These are phyloP conservation scores for Melanostigma gelatinosum DNA, from an alignment of 2,113 vertebrate genomes.

Conservation along the genomic window DNA sequence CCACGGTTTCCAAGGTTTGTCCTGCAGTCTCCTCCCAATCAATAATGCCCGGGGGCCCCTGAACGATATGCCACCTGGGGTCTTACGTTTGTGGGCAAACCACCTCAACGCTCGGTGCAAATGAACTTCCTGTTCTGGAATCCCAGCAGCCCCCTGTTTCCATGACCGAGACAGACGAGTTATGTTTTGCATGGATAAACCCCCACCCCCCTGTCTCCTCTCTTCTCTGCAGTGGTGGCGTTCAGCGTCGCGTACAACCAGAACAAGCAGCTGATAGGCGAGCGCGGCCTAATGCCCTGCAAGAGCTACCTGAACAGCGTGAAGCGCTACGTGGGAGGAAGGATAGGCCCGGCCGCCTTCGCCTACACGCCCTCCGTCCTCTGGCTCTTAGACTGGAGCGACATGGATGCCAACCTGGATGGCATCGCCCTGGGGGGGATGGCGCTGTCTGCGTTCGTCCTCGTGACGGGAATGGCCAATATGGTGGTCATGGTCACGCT, in stretches of 20 bases:
- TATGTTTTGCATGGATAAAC: no score
- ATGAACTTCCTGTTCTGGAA: no score
- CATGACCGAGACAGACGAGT: no score
- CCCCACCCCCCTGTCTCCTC: background rate
- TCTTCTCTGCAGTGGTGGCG: constrained; percentile 85
- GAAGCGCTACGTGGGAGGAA: constrained; percentile 87
- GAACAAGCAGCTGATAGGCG: constrained; percentile 95
- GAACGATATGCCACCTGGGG: no score
- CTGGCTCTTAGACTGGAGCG: constrained; percentile 92
- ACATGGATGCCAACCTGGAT: constrained; percentile 90
- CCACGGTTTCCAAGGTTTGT: no score
- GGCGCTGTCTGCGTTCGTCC: constrained; percentile 83
- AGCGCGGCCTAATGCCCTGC: constrained; percentile 89
- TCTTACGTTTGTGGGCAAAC: no score
- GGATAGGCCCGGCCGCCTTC: constrained; percentile 81
- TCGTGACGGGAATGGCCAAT: constrained; percentile 90
- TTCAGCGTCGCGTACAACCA: constrained; percentile 91
- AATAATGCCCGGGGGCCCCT: no score
- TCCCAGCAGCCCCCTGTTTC: no score
- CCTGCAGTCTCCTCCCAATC: no score
- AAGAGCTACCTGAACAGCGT: constrained; percentile 85
- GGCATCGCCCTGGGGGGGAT: constrained; percentile 86
- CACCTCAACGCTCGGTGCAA: no score
- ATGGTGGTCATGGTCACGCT: constrained; percentile 90
- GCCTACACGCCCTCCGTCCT: constrained; percentile 87